Conservation (phyloP, 2,113 vertebrate genomes). For the Micronycteris hirsuta region DNA sequence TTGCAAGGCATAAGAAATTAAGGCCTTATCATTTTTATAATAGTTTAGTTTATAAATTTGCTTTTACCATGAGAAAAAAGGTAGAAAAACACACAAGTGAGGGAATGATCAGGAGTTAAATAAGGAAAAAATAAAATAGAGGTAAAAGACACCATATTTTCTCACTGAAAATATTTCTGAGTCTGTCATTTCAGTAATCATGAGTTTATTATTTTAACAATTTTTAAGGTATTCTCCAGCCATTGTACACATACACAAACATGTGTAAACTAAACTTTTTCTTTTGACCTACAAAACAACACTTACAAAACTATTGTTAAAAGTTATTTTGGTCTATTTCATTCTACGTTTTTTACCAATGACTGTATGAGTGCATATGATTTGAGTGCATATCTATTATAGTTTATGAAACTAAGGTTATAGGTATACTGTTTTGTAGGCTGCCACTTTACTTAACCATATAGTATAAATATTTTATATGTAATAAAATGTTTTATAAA, state of each 20-base stretch:
- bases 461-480: background rate
- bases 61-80: background rate
- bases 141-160: background rate
- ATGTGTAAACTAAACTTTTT: background rate
- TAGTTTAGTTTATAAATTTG: background rate
- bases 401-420: background rate
- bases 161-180: background rate
- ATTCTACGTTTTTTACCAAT: background rate
- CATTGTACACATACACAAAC: background rate
- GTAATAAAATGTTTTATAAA: background rate
- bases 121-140: background rate
- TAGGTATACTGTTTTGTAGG: background rate
- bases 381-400: background rate
- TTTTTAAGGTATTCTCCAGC: background rate
- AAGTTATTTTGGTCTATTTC: background rate
- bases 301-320: background rate
- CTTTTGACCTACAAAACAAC: background rate
- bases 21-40: background rate
- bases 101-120: background rate
- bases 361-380: background rate
- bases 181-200: background rate
- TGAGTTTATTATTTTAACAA: background rate
- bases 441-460: background rate
- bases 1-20: background rate
- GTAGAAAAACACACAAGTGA: background rate